Conservation (phyloP, 2,888 invertebrate species). For the Drosophila monieri region DNA sequence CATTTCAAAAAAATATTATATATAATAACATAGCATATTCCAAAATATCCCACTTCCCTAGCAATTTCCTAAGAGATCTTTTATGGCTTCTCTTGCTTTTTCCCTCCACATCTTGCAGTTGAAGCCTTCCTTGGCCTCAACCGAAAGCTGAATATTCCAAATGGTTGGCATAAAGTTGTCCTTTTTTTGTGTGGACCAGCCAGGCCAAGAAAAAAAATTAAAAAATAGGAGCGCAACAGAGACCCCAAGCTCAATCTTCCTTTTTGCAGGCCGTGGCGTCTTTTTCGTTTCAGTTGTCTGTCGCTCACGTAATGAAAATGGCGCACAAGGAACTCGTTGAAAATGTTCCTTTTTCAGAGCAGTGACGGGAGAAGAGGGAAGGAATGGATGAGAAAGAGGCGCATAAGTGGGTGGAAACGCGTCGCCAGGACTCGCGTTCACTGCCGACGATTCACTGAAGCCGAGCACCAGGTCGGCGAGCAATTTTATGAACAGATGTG, state of each 20-base stretch:
- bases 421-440: conserved; percentile 27
- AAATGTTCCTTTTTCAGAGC: not conserved
- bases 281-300: conserved; percentile 23
- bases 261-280: conserved; percentile 17
- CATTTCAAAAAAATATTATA: no score
- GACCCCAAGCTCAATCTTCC: conserved; percentile 52
- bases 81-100: conserved; percentile 1
- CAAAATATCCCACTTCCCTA: not conserved
- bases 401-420: conserved; percentile 4
- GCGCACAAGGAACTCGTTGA: conserved; percentile 63
- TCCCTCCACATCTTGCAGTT: not conserved
- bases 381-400: not conserved
- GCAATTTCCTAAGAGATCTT: not conserved
- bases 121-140: conserved; percentile 6
- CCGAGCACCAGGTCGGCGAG: conserved; percentile 71
- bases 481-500: conserved; percentile 80
- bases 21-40: no score
- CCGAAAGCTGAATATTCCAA: not conserved
- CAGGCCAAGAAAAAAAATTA: not conserved
- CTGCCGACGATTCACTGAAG: conserved; percentile 67
- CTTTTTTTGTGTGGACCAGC: not conserved
- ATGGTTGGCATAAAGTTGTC: not conserved
- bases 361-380: not conserved
- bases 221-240: conserved; percentile 33
- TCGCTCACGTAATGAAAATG: conserved; percentile 76